A percentile compares a stretch with the other conserved stretches of the same genome.
phyloP scores from a whole-genome alignment of 2,113 vertebrate genomes.

The cattle (Bos taurus) region ARS-UCD2.0 NC_037328.1:2974501-2975000 shows the following conservation, averaged over 20 bases:
- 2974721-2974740: fast-evolving
- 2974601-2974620: background rate
- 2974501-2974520: background rate
- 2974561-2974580: background rate
- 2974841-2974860: background rate
- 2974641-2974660: background rate
- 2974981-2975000: background rate
- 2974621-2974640: background rate
- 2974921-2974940: background rate
- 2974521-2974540: background rate
- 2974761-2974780: background rate
- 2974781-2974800: background rate
- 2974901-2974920: background rate
- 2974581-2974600: background rate
- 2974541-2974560: background rate
- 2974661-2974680: background rate
- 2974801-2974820: background rate
- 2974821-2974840: background rate
- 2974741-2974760: background rate
- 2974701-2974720: background rate
- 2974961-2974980: background rate
- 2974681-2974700: background rate
- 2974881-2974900: background rate
- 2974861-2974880: background rate
- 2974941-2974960: too few species aligned